Evolutionary conservation across 2,888 invertebrate genomes (phyloP).

Genomic region (Thecocarcelia acutangulata): DNA sequence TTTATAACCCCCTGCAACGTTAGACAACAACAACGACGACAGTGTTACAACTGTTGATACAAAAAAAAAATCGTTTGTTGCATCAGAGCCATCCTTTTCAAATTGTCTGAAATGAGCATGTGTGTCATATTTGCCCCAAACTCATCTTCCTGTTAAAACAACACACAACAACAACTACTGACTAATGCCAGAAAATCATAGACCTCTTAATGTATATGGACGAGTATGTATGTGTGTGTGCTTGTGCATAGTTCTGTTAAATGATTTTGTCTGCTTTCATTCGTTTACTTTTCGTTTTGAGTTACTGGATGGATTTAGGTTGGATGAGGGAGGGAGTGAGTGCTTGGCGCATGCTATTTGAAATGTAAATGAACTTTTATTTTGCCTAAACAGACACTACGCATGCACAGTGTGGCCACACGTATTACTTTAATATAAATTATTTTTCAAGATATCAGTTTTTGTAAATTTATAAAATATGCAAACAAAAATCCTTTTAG

Average conservation of each 20-base stretch:
- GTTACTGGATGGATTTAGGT: slow-evolving; percentile 11
- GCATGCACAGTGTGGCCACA: slow-evolving; percentile 46
- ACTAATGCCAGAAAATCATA: slow-evolving; percentile 51
- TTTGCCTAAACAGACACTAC: slow-evolving; percentile 15
- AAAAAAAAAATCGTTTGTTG: slow-evolving; percentile 45
- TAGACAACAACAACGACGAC: slow-evolving; percentile 54
- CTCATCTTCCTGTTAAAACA: neutral
- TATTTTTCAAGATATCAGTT: neutral
- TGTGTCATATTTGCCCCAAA: slow-evolving; percentile 53
- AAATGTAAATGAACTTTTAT: slow-evolving; percentile 66
- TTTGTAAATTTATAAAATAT: no score
- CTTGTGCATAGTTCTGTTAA: neutral
- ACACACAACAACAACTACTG: slow-evolving; percentile 53
- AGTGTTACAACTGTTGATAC: neutral
- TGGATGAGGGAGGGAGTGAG: slow-evolving; percentile 3
- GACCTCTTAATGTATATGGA: neutral
- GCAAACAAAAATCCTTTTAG: neutral
- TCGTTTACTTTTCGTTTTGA: neutral
- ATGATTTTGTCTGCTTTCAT: slow-evolving; percentile 20
- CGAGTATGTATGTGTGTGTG: no score
- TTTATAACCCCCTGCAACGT: slow-evolving; percentile 67
- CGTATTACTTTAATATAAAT: neutral
- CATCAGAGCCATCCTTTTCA: slow-evolving; percentile 49
- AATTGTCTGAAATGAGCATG: slow-evolving; percentile 50
- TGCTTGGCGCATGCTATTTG: slow-evolving; percentile 61